Base-by-base conservation (phyloP, 2,797 vertebrate species). In the Anableps anableps region DNA sequence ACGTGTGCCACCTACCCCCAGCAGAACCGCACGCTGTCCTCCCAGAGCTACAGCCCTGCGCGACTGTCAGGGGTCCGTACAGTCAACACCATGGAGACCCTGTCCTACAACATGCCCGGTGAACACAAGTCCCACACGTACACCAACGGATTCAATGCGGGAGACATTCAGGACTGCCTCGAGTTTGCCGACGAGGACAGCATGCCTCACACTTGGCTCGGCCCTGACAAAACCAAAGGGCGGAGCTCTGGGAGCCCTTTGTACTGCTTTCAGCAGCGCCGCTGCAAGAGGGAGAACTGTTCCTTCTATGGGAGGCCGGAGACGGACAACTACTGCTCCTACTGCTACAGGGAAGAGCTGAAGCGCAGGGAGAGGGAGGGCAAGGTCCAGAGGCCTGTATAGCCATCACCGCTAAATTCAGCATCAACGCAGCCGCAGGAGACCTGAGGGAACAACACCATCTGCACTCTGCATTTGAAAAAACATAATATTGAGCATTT, bases 1-100 rank as follows among this genome's bases (percentile, higher is more conserved):
- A 98, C 97, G 3, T 99, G 98, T 60, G 98, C 99, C 95, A 99
- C 99, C 4, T 99, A 99, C 89, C 99, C 99, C 23, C 99, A 99
- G 86, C 98, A 99, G 94, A 99, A 99, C 95, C 96, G 98, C 72
- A 97, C 98, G 0, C 96, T 99, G 94, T 99, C 98, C 7, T 99
- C 98, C 34, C 98, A 99, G 89, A 98, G 97, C 91, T 99, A 99
- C 91, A 99, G 98, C 94, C 98, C 99, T 0, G 97, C 97, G 17
- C 97, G 97, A 58, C 90, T 97, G 91, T 96, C 97, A 0, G 96
- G 97, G n/a, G 94, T 99, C 88, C 97, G 97, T 82, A 97, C 97
- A 0, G 94, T 97, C 86, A 97, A 98, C 93, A 96, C 97, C 1
- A 94, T 97, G 77, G 97, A 98, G 85, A 95, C 96, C 5, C 94